These are phyloP conservation scores for Tiphia femorata DNA, from an alignment of 2,888 invertebrate species.

Conservation along the genomic window DNA sequence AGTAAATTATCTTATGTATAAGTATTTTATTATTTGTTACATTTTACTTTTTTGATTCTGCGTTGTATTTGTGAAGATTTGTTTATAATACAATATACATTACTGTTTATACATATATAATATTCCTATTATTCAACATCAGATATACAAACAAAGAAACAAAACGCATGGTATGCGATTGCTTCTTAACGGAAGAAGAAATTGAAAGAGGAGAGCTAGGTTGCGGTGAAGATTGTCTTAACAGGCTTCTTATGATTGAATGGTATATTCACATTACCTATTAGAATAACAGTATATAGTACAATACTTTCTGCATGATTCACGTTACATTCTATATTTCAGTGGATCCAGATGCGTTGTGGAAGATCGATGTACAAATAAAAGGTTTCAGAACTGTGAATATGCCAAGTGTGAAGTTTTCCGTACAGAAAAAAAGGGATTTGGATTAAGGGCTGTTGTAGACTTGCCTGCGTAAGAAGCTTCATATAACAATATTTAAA, in stretches of 20 bases:
- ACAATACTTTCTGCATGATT: constrained; percentile 14
- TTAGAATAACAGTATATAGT: constrained; percentile 4
- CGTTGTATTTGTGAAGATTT: background rate
- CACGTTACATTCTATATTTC: too few relatives aligned
- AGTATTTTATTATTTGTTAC: constrained; percentile 1
- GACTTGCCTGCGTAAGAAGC: constrained; percentile 79
- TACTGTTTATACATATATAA: too few relatives aligned
- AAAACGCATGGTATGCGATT: constrained; percentile 95
- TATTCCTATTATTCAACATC: constrained; percentile 1
- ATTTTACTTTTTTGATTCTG: background rate
- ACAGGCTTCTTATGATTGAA: constrained; percentile 98
- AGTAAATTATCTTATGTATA: background rate
- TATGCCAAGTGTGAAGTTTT: constrained; percentile 90
- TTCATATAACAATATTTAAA: too few relatives aligned
- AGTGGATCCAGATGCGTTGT: constrained; percentile 93
- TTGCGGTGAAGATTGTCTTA: constrained; percentile 96
- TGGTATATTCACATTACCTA: constrained; percentile 77
- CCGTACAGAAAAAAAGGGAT: constrained; percentile 94
- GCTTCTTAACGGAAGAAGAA: constrained; percentile 91
- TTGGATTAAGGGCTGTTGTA: constrained; percentile 85
- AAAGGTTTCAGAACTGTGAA: constrained; percentile 89
- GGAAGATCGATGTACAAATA: constrained; percentile 92
- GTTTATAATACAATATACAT: too few relatives aligned
- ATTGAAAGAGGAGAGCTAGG: constrained; percentile 85
- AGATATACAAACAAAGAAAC: constrained; percentile 88